Base-by-base conservation (phyloP, 2,888 invertebrate genomes). In the Meiosimyza decipiens region DNA sequence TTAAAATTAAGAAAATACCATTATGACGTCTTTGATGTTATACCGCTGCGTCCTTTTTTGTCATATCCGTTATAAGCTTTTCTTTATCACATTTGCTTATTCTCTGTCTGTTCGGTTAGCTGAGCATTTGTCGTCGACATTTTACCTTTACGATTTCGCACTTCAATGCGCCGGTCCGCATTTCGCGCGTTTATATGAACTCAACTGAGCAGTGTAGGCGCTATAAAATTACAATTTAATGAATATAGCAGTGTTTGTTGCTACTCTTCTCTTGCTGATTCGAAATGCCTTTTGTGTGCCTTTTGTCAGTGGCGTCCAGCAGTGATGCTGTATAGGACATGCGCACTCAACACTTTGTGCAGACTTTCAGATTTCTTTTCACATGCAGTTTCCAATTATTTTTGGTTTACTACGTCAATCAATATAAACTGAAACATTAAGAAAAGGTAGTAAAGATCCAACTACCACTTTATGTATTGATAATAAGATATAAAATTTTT, bases 251-350 rank as follows among this genome's bases (percentile, higher is more conserved):
- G 51, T 55, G 3, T n/a, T 18, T 55, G 55, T 18, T 18, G 57
- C 40, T 40, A 40, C 40, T 40, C 9, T 9, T 40, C 9, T 57
- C 18, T 6, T 18, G 13, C 5, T 57, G n/a, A 18, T 57, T 18
- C 3, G 13, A 18, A 18, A 15, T 55, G 28, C 4, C 15, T 57
- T 28, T 57, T 28, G 62, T 4, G n/a, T 28, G 5, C 57, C 18
- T 57, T 57, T 57, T 6, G 0, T 6, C 22, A 57, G 57, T 15
- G 40, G 63, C 47, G 28, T 6, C 18, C 22, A 40, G 40, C 9
- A 7, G 63, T 47, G 51, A 67, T 67, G 67, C 67, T 67, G 67
- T 18, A 40, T 49, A 67, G 67, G 33, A 67, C 67, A 67, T 67
- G 67, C 67, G 67, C 67, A 40, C n/a, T 2, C 4, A 4, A 28